Base-by-base conservation (phyloP, 2,797 vertebrate species). In the Tokudaia tokunoshimensis region DNA sequence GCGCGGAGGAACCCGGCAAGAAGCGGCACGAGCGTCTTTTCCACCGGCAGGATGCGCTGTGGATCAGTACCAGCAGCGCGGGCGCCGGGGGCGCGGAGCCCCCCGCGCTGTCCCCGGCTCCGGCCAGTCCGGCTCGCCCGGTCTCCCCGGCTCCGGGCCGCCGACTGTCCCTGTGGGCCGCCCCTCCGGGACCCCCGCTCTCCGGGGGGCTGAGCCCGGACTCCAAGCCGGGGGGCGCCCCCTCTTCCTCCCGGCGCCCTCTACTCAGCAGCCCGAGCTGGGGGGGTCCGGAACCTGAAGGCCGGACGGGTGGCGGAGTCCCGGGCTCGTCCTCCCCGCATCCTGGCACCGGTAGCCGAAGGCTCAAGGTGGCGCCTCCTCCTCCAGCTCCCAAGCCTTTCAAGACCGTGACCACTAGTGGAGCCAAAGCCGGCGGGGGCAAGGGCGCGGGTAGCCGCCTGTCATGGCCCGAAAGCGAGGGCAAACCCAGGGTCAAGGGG, bases 381-480 rank as follows among this genome's bases (percentile, higher is more conserved):
- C 97, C 97, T 19, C 97, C 97, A 12, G 97, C 98, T 10, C 96
- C 98, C 91, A 99, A 99, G 61, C 97, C 98, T 85, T 98, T 98
- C 96, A 98, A 98, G 82, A 97, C 97, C 4, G 98, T 97, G 96
- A 98, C 98, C 90, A 97, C 97, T 41, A 98, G 97, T 10, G 98
- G 97, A 76, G 96, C 93, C 98, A 98, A 97, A 94, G 95, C 97
- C 92, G 94, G 97, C 97, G 94, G 20, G 82, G 65, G 17, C 96
- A 97, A 97, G 52, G 95, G 97, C 97, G 87, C 79, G 14, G 55
- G 96, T 34, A 91, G 98, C 96, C 92, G 97, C 97, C 99, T 99
- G 59, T 99, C 99, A 0, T 99, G 99, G 99, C 99, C 99, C 0
- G 99, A 99, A 95, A 99, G 99, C 74, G 99, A 99, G 97, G 97